Percentiles rank a stretch among this genome's conserved stretches.
phyloP scores from a whole-genome alignment of 1,140 invertebrate species.

The Trinorchestia longiramus region DNA sequence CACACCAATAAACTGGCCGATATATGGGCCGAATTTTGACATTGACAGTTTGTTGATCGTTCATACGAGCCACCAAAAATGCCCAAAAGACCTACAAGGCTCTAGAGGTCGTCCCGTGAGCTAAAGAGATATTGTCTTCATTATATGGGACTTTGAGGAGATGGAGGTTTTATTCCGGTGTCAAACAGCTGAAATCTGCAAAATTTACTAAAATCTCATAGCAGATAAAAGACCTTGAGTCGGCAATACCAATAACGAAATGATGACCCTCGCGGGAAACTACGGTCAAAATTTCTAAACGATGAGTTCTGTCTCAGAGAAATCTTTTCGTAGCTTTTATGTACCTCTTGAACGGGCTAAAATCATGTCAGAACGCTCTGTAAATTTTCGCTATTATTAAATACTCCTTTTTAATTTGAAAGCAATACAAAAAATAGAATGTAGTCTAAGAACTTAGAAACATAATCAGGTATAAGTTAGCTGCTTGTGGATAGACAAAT shows the following conservation, averaged over 20 bases:
- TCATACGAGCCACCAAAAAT: neutral
- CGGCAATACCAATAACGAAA: neutral
- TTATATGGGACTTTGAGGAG: constrained; percentile 23
- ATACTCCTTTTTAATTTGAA: too few relatives aligned
- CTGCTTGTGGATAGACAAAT: too few relatives aligned
- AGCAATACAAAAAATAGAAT: too few relatives aligned
- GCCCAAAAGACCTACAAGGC: constrained; percentile 4
- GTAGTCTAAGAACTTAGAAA: too few relatives aligned
- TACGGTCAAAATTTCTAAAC: neutral
- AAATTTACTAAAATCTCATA: neutral
- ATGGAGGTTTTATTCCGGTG: neutral
- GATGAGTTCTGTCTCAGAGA: neutral
- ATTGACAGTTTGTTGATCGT: constrained; percentile 49
- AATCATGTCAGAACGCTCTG: too few relatives aligned
- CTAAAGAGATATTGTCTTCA: constrained; percentile 13
- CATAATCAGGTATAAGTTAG: too few relatives aligned
- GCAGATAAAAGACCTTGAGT: neutral
- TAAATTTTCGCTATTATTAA: too few relatives aligned
- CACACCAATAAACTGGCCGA: constrained; percentile 48
- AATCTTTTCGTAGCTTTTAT: neutral
- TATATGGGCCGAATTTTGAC: constrained; percentile 44
- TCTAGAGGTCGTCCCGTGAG: neutral
- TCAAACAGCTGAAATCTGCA: neutral
- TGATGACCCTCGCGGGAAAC: neutral
- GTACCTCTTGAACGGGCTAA: too few relatives aligned